Conservation (phyloP, 64 coral and sea anemone genomes). For the Platygyra sinensis region DNA sequence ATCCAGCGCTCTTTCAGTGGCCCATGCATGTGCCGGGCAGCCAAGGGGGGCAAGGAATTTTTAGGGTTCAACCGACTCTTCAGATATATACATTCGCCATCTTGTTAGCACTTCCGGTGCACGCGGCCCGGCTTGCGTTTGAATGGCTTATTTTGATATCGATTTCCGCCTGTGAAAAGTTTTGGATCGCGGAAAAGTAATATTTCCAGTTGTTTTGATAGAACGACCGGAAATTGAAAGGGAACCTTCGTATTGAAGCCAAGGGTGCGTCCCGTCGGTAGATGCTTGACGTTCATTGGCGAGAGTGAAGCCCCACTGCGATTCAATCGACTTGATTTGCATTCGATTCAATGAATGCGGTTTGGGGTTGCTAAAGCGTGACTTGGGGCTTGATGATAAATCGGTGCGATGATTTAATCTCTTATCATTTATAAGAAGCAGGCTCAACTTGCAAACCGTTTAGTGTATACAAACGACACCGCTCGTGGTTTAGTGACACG, state of each 20-base stretch:
- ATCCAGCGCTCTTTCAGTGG: conserved; percentile 22
- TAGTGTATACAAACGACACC: background rate
- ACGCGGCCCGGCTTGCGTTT: conserved; percentile 8
- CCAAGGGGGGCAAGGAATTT: conserved; percentile 6
- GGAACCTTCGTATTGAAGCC: background rate
- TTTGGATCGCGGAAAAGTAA: background rate
- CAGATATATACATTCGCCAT: background rate
- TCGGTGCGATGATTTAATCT: conserved; percentile 45
- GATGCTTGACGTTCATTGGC: conserved; percentile 1
- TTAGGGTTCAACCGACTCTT: conserved; percentile 6
- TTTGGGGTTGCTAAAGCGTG: conserved; percentile 30
- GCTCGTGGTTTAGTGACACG: background rate
- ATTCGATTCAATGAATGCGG: conserved; percentile 9
- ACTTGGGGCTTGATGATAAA: conserved; percentile 27
- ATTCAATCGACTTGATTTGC: background rate
- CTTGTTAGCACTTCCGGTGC: conserved; percentile 42
- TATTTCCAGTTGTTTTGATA: conserved; percentile 23
- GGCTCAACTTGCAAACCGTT: background rate
- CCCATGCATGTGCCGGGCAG: background rate
- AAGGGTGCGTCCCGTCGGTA: background rate
- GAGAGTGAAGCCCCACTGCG: background rate
- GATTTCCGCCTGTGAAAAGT: background rate
- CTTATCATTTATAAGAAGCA: conserved; percentile 9
- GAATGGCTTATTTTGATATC: conserved; percentile 7
- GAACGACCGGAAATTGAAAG: conserved; percentile 32